Evolutionary conservation across 1,140 invertebrate species (phyloP).

Genomic region (Rhagoletis zephyria): DNA sequence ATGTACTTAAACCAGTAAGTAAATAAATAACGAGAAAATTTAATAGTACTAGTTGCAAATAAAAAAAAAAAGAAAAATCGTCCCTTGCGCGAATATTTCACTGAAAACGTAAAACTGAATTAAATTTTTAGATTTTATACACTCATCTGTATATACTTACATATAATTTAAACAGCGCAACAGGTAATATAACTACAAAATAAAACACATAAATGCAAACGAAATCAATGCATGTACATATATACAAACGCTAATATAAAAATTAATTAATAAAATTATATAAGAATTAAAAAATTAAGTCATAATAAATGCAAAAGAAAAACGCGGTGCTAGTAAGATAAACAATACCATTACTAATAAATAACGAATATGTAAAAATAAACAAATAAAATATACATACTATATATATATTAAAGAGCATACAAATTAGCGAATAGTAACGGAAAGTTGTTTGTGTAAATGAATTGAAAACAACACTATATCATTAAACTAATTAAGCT

Average conservation of each 20-base stretch:
- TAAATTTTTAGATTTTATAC: too few species aligned
- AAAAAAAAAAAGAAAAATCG: background rate
- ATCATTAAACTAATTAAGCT: conserved; percentile 46
- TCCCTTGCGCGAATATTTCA: background rate
- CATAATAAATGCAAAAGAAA: conserved; percentile 37
- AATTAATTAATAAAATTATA: background rate
- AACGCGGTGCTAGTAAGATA: conserved; percentile 52
- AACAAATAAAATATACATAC: conserved; percentile 25
- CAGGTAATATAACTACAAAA: conserved; percentile 36
- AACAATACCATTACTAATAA: conserved; percentile 50
- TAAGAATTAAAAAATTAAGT: conserved; percentile 13
- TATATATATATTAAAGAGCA: conserved; percentile 8
- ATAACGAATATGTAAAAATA: conserved; percentile 42
- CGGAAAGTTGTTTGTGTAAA: conserved; percentile 47
- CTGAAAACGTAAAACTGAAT: too few species aligned
- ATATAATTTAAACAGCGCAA: background rate
- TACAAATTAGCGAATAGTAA: background rate
- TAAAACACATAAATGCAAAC: background rate
- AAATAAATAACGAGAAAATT: too few species aligned
- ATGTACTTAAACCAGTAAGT: background rate
- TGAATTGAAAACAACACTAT: conserved; percentile 42
- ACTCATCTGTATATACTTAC: background rate
- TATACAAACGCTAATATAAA: conserved; percentile 55
- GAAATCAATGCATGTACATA: background rate
- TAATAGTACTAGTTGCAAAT: too few species aligned